Percentiles rank a stretch among this genome's conserved stretches.
Evolutionary conservation across 2,888 invertebrate genomes (phyloP).

Genomic region (Mechanitis mazaeus): DNA sequence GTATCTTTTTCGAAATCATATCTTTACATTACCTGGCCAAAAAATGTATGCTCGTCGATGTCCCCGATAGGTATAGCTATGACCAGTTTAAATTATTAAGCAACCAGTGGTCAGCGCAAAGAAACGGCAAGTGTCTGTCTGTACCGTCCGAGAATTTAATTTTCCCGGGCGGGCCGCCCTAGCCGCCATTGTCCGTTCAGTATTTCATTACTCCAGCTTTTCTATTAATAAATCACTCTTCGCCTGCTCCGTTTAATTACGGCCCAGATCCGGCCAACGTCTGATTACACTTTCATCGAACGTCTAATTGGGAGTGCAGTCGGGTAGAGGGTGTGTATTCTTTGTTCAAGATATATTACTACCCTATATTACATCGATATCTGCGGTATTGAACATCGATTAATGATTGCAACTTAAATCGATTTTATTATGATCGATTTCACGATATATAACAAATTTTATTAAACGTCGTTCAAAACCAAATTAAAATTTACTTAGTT

Average conservation of each 20-base stretch:
- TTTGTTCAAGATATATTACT: constrained; percentile 66
- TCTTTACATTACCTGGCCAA: constrained; percentile 73
- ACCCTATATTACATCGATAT: constrained; percentile 59
- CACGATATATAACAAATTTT: not conserved
- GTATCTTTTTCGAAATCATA: constrained; percentile 67
- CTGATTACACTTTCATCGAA: constrained; percentile 77
- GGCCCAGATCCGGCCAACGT: constrained; percentile 71
- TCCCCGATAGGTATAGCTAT: constrained; percentile 52
- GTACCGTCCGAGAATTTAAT: constrained; percentile 70
- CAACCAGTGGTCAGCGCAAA: constrained; percentile 46
- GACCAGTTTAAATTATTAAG: constrained; percentile 60
- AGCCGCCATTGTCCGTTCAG: constrained; percentile 73
- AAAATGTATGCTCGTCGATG: constrained; percentile 73
- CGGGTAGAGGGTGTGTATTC: constrained; percentile 60
- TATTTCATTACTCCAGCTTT: constrained; percentile 76
- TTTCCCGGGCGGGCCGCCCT: constrained; percentile 68
- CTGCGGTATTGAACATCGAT: constrained; percentile 58
- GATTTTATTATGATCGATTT: constrained; percentile 36
- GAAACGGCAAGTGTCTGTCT: constrained; percentile 59
- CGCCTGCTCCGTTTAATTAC: constrained; percentile 75
- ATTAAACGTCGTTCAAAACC: not conserved
- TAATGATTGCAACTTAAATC: constrained; percentile 67
- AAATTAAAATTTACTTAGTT: too few species aligned
- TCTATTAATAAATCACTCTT: constrained; percentile 78
- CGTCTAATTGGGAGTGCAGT: constrained; percentile 76